These are phyloP conservation scores for Scaptodrosophila latifasciaeformis DNA, from an alignment of 2,888 invertebrate species.

Conservation along the genomic window DNA sequence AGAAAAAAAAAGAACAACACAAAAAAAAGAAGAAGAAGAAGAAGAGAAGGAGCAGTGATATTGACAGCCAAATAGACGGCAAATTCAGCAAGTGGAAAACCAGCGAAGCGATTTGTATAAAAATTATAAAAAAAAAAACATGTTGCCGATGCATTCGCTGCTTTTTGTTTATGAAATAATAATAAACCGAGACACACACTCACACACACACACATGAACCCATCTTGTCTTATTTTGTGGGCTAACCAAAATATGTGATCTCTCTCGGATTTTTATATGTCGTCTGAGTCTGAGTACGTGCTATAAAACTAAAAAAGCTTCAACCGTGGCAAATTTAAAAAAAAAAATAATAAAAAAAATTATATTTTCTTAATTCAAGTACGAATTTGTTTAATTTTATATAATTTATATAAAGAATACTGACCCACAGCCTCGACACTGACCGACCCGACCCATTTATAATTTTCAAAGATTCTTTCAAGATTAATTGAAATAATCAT, in stretches of 20 bases:
- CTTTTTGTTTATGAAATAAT: no score
- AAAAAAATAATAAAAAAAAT: conserved; percentile 1
- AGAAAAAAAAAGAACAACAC: conserved; percentile 3
- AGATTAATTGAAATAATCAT: no score
- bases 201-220: conserved; percentile 23
- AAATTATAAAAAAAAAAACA: conserved; percentile 16
- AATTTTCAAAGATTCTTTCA: no score
- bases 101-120: conserved; percentile 18
- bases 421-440: no score
- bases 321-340: neutral
- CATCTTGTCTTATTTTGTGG: no score
- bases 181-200: conserved; percentile 41
- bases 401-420: no score
- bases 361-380: conserved; percentile 1
- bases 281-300: no score
- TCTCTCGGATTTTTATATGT: no score
- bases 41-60: neutral
- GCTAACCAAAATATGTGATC: no score
- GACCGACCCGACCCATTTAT: no score
- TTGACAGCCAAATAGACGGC: neutral
- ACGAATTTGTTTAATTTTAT: no score
- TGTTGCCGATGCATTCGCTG: neutral
- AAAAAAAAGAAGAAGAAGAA: no score
- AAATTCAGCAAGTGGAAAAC: conserved; percentile 27
- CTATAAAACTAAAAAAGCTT: neutral